Evolutionary conservation across 2,113 vertebrate species (phyloP).

Genomic region (Seriola dumerili): DNA sequence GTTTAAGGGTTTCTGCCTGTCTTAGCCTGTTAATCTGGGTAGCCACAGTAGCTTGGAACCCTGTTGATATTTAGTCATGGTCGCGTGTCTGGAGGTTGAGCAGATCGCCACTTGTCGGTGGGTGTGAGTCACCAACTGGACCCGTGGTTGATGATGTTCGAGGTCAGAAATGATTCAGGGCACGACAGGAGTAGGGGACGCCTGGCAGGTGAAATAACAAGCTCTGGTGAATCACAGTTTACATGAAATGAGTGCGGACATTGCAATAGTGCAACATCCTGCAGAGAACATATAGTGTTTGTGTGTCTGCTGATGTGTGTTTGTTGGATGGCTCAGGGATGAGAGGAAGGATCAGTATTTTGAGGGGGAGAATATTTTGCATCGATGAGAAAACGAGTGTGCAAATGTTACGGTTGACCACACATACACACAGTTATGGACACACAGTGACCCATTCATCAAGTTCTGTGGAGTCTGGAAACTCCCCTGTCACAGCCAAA

Average conservation of each 20-base stretch:
- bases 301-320: slow-evolving; percentile 6
- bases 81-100: slow-evolving; percentile 69
- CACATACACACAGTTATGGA: slow-evolving; percentile 34
- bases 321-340: not conserved
- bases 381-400: slow-evolving; percentile 67
- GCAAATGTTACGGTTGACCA: slow-evolving; percentile 59
- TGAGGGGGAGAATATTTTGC: slow-evolving; percentile 52
- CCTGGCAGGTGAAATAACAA: slow-evolving; percentile 67
- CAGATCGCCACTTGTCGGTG: slow-evolving; percentile 56
- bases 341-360: slow-evolving; percentile 37
- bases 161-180: slow-evolving; percentile 33
- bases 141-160: slow-evolving; percentile 34
- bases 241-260: slow-evolving; percentile 4
- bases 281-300: not conserved
- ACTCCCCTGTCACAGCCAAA: slow-evolving; percentile 81
- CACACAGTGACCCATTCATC: slow-evolving; percentile 80
- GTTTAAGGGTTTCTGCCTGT: slow-evolving; percentile 60
- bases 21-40: slow-evolving; percentile 61
- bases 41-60: slow-evolving; percentile 73
- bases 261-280: not conserved
- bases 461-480: slow-evolving; percentile 75
- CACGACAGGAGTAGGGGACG: slow-evolving; percentile 18
- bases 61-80: slow-evolving; percentile 67
- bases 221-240: slow-evolving; percentile 31
- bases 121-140: slow-evolving; percentile 65